phyloP scores from a whole-genome alignment of 2,797 vertebrate species.

The Coendou prehensilis region DNA sequence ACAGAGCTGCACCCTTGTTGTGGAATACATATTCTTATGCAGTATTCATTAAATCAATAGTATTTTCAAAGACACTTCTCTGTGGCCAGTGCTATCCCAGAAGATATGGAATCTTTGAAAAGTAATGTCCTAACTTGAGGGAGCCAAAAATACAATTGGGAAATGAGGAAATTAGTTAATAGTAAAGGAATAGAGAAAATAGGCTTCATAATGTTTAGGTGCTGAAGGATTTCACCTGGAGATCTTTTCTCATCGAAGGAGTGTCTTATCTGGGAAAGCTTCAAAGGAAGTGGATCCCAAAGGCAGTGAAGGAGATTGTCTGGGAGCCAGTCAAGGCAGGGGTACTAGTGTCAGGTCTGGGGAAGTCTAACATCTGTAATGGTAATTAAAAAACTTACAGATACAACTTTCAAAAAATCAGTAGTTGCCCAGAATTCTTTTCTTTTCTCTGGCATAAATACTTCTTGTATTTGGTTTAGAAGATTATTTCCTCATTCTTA shows the following conservation, averaged over 20 bases:
- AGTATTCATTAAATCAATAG: constrained; percentile 49
- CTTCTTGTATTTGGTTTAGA: constrained; percentile 6
- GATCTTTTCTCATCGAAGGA: not conserved
- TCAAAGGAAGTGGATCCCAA: not conserved
- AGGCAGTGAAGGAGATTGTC: not conserved
- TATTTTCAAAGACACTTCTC: constrained; percentile 46
- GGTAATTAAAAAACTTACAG: not conserved
- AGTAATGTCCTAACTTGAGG: not conserved
- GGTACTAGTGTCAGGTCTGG: not conserved
- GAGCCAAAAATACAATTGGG: not conserved
- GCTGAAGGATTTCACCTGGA: not conserved
- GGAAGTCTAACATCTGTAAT: not conserved
- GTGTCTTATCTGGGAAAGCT: not conserved
- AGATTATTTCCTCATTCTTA: not conserved
- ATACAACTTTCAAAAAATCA: not conserved
- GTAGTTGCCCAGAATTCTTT: constrained; percentile 10
- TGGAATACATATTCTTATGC: constrained; percentile 16
- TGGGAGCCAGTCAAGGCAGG: not conserved
- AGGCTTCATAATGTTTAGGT: not conserved
- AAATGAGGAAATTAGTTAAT: not conserved
- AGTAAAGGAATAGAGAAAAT: not conserved
- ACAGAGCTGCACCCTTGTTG: not conserved
- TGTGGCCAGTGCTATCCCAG: not conserved
- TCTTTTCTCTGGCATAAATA: not conserved
- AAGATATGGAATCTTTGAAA: constrained; percentile 51